phyloP scores from a whole-genome alignment of 2,888 invertebrate genomes.

The Alcis repandata region DNA sequence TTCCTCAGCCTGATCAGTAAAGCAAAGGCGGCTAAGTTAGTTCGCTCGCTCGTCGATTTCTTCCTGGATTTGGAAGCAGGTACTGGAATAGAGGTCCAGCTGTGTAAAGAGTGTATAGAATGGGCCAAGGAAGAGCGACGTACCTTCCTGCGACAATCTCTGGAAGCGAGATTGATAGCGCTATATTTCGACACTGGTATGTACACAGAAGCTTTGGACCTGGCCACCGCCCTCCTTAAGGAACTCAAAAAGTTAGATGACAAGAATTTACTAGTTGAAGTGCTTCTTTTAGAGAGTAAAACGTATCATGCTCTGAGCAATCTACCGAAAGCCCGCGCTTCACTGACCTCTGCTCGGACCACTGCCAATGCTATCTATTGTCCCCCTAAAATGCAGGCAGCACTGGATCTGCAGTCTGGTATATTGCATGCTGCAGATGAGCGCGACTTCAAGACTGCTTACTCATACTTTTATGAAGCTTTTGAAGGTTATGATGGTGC shows the following conservation, averaged over 20 bases:
- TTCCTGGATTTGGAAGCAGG: slow-evolving; percentile 98
- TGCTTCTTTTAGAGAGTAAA: slow-evolving; percentile 98
- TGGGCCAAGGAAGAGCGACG: slow-evolving; percentile 99
- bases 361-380: slow-evolving; percentile 99
- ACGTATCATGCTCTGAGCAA: slow-evolving; percentile 99
- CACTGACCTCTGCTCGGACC: slow-evolving; percentile 98
- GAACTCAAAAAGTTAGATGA: slow-evolving; percentile 99
- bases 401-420: slow-evolving; percentile 98
- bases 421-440: slow-evolving; percentile 99
- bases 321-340: slow-evolving; percentile 98
- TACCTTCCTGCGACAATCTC: slow-evolving; percentile 97
- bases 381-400: slow-evolving; percentile 99
- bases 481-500: slow-evolving; percentile 99
- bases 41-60: slow-evolving; percentile 98
- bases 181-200: slow-evolving; percentile 97
- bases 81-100: slow-evolving; percentile 96
- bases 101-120: slow-evolving; percentile 99
- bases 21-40: slow-evolving; percentile 99
- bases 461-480: slow-evolving; percentile 99
- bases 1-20: slow-evolving; percentile 98
- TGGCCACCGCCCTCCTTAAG: slow-evolving; percentile 95
- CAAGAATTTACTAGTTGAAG: slow-evolving; percentile 99
- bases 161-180: slow-evolving; percentile 97
- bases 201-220: slow-evolving; percentile 94
- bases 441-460: slow-evolving; percentile 99